Percentiles rank a stretch among this genome's conserved stretches.
phyloP scores from a whole-genome alignment of 1,140 invertebrate species.

The Neotoxoptera formosana region DNA sequence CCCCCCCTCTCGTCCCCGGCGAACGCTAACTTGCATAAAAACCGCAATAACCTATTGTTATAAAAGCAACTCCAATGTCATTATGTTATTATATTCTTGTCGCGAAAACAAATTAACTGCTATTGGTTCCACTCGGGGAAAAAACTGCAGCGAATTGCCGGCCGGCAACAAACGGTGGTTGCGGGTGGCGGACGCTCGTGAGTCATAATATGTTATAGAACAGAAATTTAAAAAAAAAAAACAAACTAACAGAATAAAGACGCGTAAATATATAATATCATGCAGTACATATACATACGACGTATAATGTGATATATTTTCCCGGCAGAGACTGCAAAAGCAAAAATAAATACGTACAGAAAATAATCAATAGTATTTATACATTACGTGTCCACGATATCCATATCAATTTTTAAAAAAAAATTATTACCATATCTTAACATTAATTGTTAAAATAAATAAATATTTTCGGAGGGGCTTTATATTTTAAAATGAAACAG shows the following conservation, averaged over 20 bases:
- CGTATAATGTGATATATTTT: not conserved
- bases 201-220: constrained; percentile 11
- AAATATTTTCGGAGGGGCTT: no score
- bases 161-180: not conserved
- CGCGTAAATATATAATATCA: not conserved
- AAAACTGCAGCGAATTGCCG: constrained; percentile 8
- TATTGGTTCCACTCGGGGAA: constrained; percentile 21
- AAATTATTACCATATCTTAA: no score
- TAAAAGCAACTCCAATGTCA: constrained; percentile 25
- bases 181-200: not conserved
- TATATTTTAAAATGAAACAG: no score
- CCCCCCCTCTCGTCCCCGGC: not conserved
- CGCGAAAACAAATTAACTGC: constrained; percentile 44
- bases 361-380: not conserved
- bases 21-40: constrained; percentile 25
- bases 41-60: constrained; percentile 13
- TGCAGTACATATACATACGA: not conserved
- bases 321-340: not conserved
- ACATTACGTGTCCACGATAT: no score
- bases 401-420: no score
- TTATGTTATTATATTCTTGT: constrained; percentile 27
- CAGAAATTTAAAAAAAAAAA: constrained; percentile 27
- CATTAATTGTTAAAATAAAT: no score
- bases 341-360: not conserved
- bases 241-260: not conserved